Conservation (phyloP, 2,888 invertebrate species). For the Caradrina kadenii region DNA sequence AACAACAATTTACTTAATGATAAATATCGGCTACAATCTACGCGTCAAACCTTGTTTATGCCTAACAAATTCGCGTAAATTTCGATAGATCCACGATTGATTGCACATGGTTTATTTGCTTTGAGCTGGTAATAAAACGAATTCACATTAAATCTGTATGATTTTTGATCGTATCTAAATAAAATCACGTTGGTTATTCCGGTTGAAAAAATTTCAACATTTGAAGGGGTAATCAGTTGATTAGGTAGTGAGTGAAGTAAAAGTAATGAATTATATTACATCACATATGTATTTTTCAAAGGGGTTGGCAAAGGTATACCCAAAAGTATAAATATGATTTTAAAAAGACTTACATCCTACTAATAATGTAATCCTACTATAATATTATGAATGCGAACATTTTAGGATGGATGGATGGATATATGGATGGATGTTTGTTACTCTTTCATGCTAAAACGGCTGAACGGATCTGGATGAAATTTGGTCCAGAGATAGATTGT, state of each 20-base stretch:
- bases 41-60: background rate
- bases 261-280: background rate
- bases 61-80: conserved; percentile 22
- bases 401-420: too few species aligned
- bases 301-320: too few species aligned
- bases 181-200: conserved; percentile 30
- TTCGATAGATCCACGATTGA: conserved; percentile 28
- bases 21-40: conserved; percentile 25
- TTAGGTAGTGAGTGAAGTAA: background rate
- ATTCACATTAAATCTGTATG: conserved; percentile 38
- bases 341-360: background rate
- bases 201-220: conserved; percentile 4
- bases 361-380: too few species aligned
- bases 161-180: conserved; percentile 33
- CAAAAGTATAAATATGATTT: background rate
- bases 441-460: too few species aligned
- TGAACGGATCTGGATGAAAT: too few species aligned
- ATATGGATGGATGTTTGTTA: too few species aligned
- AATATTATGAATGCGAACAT: too few species aligned
- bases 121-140: conserved; percentile 27
- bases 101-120: conserved; percentile 45
- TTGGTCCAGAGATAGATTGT: too few species aligned
- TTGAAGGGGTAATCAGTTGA: conserved; percentile 21
- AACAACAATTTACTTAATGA: conserved; percentile 26
- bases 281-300: background rate